phyloP scores from a whole-genome alignment of 2,797 vertebrate species.

The Neostethus bicornis region DNA sequence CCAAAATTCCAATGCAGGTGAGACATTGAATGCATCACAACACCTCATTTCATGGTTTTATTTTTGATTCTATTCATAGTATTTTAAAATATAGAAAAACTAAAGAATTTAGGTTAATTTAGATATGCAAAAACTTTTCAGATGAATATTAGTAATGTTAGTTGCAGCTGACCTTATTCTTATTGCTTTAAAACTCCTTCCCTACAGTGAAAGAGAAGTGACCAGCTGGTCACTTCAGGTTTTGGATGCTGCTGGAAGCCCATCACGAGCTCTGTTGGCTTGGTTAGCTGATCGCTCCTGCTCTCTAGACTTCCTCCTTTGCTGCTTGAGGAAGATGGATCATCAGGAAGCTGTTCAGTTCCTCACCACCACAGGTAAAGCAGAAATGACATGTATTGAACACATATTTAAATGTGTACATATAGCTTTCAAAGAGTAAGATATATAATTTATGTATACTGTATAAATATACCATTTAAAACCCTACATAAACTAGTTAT shows the following conservation, averaged over 20 bases:
- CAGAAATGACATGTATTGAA: neutral
- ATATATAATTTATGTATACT: no score
- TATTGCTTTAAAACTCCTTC: neutral
- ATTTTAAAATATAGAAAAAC: neutral
- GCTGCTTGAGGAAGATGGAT: constrained; percentile 82
- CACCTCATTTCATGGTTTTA: no score
- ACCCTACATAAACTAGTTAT: no score
- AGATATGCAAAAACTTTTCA: neutral
- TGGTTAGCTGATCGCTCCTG: constrained; percentile 80
- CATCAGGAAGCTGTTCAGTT: constrained; percentile 78
- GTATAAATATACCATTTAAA: no score
- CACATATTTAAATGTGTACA: neutral
- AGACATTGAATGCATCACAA: constrained; percentile 38
- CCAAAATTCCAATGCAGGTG: constrained; percentile 84
- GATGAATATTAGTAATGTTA: no score
- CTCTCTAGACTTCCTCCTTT: constrained; percentile 77
- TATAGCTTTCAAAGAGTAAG: neutral
- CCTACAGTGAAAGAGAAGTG: constrained; percentile 81
- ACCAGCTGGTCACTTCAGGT: constrained; percentile 87
- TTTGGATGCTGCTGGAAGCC: constrained; percentile 80
- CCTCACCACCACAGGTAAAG: constrained; percentile 71
- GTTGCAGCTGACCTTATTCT: neutral
- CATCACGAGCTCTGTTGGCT: constrained; percentile 78
- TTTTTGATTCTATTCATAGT: neutral
- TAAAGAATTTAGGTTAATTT: neutral